A percentile compares a stretch with the other conserved stretches of the same genome.
phyloP scores from a whole-genome alignment of 2,797 vertebrate species.

The Echiichthys vipera region DNA sequence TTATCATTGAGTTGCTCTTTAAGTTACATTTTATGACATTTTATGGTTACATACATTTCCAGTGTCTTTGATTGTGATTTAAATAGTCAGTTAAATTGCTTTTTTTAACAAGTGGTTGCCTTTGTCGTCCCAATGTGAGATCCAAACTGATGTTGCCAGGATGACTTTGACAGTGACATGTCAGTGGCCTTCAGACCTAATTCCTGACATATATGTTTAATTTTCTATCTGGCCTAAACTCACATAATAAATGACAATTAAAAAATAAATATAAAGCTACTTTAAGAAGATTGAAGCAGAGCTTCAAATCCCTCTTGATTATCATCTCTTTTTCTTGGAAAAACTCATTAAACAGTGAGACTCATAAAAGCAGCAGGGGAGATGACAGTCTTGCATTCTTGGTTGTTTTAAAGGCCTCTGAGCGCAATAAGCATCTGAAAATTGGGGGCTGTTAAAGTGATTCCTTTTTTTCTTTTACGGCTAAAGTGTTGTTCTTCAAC shows the following conservation, averaged over 20 bases:
- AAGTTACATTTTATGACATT: too few species aligned
- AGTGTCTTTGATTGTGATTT: neutral
- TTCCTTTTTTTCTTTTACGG: conserved; percentile 56
- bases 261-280: conserved; percentile 50
- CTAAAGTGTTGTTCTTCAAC: conserved; percentile 75
- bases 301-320: conserved; percentile 77
- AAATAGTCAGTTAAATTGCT: neutral
- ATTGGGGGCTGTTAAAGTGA: conserved; percentile 70
- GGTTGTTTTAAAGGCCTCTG: conserved; percentile 77
- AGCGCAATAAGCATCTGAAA: conserved; percentile 77
- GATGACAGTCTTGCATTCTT: conserved; percentile 76
- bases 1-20: neutral
- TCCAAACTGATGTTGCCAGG: neutral
- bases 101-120: neutral
- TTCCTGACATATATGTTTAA: conserved; percentile 33
- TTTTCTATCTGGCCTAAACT: conserved; percentile 55
- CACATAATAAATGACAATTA: conserved; percentile 57
- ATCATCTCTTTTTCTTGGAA: conserved; percentile 79
- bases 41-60: neutral
- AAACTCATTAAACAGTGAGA: conserved; percentile 81
- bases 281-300: conserved; percentile 64
- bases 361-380: conserved; percentile 78
- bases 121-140: neutral
- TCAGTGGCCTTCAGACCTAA: conserved; percentile 10
- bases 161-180: neutral